A percentile compares a stretch with the other conserved stretches of the same genome.
These are phyloP conservation scores for Osmoderma eremita DNA, from an alignment of 2,888 invertebrate genomes.

Conservation along the genomic window DNA sequence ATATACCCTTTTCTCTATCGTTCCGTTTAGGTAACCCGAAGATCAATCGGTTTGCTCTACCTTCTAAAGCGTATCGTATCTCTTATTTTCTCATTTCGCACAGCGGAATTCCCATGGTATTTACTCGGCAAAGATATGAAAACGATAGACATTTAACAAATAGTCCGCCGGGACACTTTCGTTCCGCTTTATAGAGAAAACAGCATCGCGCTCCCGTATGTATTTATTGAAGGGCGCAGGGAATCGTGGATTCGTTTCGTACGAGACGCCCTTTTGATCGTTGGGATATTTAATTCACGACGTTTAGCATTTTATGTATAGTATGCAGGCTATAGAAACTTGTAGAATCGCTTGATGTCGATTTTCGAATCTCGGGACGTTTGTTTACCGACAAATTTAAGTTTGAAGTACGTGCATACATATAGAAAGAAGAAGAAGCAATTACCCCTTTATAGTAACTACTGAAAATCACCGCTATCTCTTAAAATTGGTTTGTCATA, in stretches of 20 bases:
- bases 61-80: constrained; percentile 38
- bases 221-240: constrained; percentile 8
- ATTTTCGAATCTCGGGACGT: too few species aligned
- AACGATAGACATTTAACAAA: constrained; percentile 41
- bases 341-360: too few species aligned
- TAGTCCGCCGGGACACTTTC: constrained; percentile 29
- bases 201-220: not conserved
- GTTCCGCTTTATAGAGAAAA: not conserved
- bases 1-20: constrained; percentile 30
- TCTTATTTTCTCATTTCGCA: constrained; percentile 38
- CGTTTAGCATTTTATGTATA: too few species aligned
- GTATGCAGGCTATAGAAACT: too few species aligned
- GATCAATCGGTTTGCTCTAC: constrained; percentile 39
- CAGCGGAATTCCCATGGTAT: constrained; percentile 27
- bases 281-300: too few species aligned
- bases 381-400: too few species aligned
- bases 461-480: too few species aligned
- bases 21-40: constrained; percentile 31
- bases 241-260: constrained; percentile 2
- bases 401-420: too few species aligned
- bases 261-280: too few species aligned
- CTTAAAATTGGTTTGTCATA: too few species aligned
- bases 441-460: too few species aligned
- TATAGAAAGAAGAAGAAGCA: too few species aligned
- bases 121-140: constrained; percentile 35